Conservation (phyloP, 2,888 invertebrate genomes). For the Phengaris alcon region DNA sequence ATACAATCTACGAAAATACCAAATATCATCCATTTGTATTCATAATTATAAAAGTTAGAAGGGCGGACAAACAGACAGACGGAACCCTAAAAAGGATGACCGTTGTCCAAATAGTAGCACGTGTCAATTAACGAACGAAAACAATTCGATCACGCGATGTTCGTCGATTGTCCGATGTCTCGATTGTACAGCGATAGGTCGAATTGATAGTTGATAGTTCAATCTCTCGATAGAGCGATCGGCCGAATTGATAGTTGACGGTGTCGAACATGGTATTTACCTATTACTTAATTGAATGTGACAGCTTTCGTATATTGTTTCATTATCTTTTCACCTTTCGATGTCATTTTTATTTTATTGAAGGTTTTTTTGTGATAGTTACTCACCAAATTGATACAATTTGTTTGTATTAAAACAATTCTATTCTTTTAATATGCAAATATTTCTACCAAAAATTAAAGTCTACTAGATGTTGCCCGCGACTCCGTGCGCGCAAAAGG, state of each 20-base stretch:
- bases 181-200: conserved; percentile 53
- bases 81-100: neutral
- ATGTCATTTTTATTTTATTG: neutral
- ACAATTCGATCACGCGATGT: conserved; percentile 31
- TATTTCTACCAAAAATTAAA: neutral
- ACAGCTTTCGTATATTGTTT: conserved; percentile 16
- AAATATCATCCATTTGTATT: neutral
- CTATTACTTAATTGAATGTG: conserved; percentile 27
- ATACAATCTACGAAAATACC: neutral
- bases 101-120: conserved; percentile 41
- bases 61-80: no score
- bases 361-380: neutral
- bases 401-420: neutral
- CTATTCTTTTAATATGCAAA: neutral
- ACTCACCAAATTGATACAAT: neutral
- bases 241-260: conserved; percentile 39
- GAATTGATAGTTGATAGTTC: conserved; percentile 24
- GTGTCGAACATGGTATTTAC: conserved; percentile 16
- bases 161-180: conserved; percentile 48
- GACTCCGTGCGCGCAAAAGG: no score
- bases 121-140: conserved; percentile 50
- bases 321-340: conserved; percentile 3
- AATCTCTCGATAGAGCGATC: conserved; percentile 1
- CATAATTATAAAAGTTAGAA: neutral
- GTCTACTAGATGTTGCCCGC: no score